These are phyloP conservation scores for Papilio polytes DNA, from an alignment of 1,140 invertebrate species.

Conservation along the genomic window DNA sequence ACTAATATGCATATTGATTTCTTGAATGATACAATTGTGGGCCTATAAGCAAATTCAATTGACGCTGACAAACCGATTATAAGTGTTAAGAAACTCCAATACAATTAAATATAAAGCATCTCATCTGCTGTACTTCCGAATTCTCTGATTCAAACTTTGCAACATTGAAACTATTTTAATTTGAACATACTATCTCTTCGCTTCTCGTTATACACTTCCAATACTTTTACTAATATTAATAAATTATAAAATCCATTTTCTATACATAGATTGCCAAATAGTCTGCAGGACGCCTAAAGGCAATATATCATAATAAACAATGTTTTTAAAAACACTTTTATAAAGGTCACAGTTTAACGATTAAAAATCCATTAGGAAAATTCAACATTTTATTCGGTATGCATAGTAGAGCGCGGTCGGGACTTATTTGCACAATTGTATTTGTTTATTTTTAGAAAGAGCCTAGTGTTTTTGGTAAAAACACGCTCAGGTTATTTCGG, in stretches of 20 bases:
- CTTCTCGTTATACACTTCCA: not conserved
- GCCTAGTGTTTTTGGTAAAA: not conserved
- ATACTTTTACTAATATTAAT: no score
- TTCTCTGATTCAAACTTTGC: constrained; percentile 4
- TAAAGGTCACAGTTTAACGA: not conserved
- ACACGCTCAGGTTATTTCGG: not conserved
- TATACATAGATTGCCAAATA: no score
- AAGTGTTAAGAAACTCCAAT: constrained; percentile 11
- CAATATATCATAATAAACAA: not conserved
- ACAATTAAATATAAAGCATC: constrained; percentile 14
- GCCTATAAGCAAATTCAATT: not conserved
- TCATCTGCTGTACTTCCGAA: not conserved
- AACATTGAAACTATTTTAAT: constrained; percentile 19
- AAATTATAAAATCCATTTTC: no score
- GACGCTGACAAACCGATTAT: not conserved
- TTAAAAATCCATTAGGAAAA: not conserved
- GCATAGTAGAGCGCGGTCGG: not conserved
- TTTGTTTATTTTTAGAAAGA: constrained; percentile 10
- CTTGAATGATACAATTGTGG: no score
- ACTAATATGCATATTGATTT: no score
- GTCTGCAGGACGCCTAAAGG: no score
- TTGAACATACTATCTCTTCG: constrained; percentile 7
- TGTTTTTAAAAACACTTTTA: not conserved
- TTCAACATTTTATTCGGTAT: not conserved
- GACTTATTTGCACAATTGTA: not conserved